Evolutionary conservation across 2,113 vertebrate genomes (phyloP), one percentile per base, ranked within the genome.

Genomic region (Manacus vitellinus): DNA sequence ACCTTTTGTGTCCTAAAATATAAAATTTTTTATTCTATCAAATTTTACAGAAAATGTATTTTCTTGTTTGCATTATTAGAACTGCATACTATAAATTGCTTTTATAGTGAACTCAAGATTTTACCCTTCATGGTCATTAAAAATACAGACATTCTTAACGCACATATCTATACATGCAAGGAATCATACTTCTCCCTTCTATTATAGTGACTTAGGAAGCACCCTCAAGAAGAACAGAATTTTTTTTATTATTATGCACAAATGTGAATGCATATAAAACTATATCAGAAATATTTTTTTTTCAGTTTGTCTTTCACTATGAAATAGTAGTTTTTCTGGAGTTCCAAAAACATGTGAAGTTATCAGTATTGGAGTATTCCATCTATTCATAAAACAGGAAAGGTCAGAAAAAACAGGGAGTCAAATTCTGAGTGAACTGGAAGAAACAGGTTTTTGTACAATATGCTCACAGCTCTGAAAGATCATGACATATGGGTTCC

Each of bases 311-410:
- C 55, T 75, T 89, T 85, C 27, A 41, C 22, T 65, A 35, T 7
- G 16, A 24, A 63, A 44, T 77, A 13, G 35, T 72, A 31, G 27
- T 35, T 72, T 95, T 67, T 43, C 41, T 66, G 66, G n/a, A 56
- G 14, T 10, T 66, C 11, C 23, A 63, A 37, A 89, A 55, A 3
- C 0, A 1, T 41, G 25, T 6, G 0, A 59, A 49, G 6, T 73
- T 71, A 14, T 52, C 5, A 43, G 21, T 63, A 16, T 23, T 94
- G 15, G 5, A 49, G 5, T 54, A 13, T 19, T 59, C 6, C 20
- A 41, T 31, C 22, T 82, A 47, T 19, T 56, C 4, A 25, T 24
- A 54, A 73, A 63, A 43, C 3, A 46, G 8, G 4, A 49, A 55
- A 66, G 22, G 4, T 16, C 4, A 62, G 37, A 25, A 67, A 85